phyloP scores from a whole-genome alignment of 2,888 invertebrate species.

The Macrosiphum euphorbiae region DNA sequence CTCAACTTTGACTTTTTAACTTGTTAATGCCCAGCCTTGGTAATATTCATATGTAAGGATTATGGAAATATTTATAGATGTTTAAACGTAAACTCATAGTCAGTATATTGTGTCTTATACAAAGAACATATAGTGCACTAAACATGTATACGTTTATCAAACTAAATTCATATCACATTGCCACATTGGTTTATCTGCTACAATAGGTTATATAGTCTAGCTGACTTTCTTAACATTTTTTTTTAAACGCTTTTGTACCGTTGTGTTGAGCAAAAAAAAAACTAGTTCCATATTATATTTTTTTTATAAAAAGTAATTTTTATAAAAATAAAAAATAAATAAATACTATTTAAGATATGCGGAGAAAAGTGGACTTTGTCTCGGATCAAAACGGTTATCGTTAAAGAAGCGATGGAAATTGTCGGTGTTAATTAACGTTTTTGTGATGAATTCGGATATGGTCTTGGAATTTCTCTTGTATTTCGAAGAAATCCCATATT shows the following conservation, averaged over 20 bases:
- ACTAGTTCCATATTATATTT: slow-evolving; percentile 27
- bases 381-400: slow-evolving; percentile 53
- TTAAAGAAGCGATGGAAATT: slow-evolving; percentile 8
- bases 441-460: slow-evolving; percentile 46
- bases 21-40: no score
- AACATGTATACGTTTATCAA: not conserved
- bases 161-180: not conserved
- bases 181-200: not conserved
- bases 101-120: not conserved
- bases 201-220: not conserved
- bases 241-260: not conserved
- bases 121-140: no score
- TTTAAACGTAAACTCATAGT: not conserved
- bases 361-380: slow-evolving; percentile 44
- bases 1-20: no score
- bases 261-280: not conserved
- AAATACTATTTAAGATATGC: slow-evolving; percentile 35
- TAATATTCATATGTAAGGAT: no score
- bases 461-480: slow-evolving; percentile 42
- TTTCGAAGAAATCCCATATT: slow-evolving; percentile 24
- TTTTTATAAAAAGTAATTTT: not conserved
- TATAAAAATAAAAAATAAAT: not conserved
- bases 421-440: slow-evolving; percentile 52
- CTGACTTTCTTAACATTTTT: not conserved
- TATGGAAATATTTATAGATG: not conserved